Percentiles rank a stretch among this genome's conserved stretches.
Evolutionary conservation across 2,797 vertebrate species (phyloP).

Genomic region (Zenarchopterus dispar): DNA sequence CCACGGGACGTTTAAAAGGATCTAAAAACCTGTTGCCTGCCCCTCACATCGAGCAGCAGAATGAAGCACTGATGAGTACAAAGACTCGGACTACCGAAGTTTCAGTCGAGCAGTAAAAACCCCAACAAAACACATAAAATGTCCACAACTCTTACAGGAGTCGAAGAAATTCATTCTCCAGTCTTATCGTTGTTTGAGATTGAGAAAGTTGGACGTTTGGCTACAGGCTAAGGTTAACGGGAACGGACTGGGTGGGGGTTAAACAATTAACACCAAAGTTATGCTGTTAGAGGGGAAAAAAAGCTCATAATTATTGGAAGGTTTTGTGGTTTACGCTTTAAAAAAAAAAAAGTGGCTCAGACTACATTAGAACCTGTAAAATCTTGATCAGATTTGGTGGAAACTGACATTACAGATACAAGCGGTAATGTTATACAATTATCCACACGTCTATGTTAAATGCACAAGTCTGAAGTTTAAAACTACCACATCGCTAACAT

Average conservation of each 20-base stretch:
- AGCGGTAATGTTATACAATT: constrained; percentile 9
- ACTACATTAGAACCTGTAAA: too few species aligned
- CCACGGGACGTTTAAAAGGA: constrained; percentile 49
- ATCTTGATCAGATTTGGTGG: too few species aligned
- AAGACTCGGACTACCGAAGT: constrained; percentile 62
- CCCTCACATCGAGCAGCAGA: constrained; percentile 45
- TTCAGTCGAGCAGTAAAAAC: constrained; percentile 33
- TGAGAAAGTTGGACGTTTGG: neutral
- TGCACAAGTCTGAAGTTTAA: neutral
- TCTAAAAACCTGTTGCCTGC: constrained; percentile 77
- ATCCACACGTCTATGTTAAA: neutral
- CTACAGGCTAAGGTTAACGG: constrained; percentile 13
- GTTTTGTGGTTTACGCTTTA: neutral
- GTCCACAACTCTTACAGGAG: accelerated
- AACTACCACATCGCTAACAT: constrained; percentile 6
- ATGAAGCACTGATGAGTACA: constrained; percentile 59
- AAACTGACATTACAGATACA: neutral
- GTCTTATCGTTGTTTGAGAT: too few species aligned
- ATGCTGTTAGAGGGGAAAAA: too few species aligned
- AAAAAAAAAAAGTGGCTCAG: too few species aligned
- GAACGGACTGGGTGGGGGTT: neutral
- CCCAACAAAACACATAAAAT: constrained; percentile 7
- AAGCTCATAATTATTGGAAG: too few species aligned
- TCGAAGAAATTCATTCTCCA: too few species aligned
- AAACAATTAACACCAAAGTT: neutral